Percentiles rank a stretch among this genome's conserved stretches.
Evolutionary conservation across 2,797 vertebrate species (phyloP).

Genomic region (Arrhamphus sclerolepis): DNA sequence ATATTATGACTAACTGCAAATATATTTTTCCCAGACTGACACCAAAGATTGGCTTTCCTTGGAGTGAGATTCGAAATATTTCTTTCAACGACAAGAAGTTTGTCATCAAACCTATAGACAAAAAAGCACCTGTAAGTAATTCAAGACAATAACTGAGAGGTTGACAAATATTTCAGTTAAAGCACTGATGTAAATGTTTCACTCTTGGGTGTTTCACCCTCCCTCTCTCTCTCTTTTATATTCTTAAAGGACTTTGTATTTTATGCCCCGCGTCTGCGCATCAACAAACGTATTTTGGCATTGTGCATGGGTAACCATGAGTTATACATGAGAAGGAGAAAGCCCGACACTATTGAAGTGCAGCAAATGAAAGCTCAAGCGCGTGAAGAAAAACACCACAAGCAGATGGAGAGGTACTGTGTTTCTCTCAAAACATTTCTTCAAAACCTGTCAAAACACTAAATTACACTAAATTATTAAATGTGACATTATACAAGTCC

Average conservation of each 20-base stretch:
- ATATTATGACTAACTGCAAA: no score
- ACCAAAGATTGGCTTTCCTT: slow-evolving; percentile 98
- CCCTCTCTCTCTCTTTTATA: neutral
- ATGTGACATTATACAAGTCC: no score
- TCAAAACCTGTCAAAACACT: no score
- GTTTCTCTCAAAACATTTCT: no score
- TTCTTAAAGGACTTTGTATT: slow-evolving; percentile 93
- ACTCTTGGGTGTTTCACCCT: no score
- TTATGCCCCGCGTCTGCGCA: slow-evolving; percentile 94
- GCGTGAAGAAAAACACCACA: slow-evolving; percentile 97
- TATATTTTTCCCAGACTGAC: slow-evolving; percentile 83
- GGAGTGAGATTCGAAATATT: slow-evolving; percentile 99
- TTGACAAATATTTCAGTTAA: neutral
- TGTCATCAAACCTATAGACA: slow-evolving; percentile 98
- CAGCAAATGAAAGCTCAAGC: slow-evolving; percentile 99
- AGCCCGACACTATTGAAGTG: slow-evolving; percentile 98
- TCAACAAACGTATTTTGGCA: slow-evolving; percentile 96
- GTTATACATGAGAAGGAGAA: slow-evolving; percentile 96
- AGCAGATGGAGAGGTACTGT: slow-evolving; percentile 93
- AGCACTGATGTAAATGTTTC: neutral
- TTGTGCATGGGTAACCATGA: slow-evolving; percentile 99
- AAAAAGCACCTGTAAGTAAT: slow-evolving; percentile 94
- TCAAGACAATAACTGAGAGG: neutral
- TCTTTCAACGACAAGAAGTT: slow-evolving; percentile 99
- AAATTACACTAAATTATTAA: no score